Evolutionary conservation across 2,888 invertebrate species (phyloP).

Genomic region (Tenthredo mesomela): DNA sequence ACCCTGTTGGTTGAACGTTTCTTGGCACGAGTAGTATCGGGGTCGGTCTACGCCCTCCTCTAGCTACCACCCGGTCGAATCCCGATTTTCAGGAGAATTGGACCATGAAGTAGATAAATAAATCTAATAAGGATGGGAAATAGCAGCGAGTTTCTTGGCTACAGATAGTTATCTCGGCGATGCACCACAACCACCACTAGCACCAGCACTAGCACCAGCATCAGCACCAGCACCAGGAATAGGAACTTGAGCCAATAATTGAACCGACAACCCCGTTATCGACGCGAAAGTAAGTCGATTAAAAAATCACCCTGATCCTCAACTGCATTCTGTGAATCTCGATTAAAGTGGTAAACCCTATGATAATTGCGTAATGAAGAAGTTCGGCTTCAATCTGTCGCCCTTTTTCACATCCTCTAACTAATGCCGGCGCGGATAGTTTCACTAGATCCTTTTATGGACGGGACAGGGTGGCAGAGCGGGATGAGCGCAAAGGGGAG

Average conservation of each 20-base stretch:
- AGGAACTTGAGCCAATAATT: conserved; percentile 25
- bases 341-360: neutral
- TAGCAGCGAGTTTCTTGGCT: conserved; percentile 18
- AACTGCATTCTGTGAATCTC: neutral
- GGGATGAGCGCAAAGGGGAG: neutral
- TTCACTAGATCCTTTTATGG: neutral
- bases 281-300: conserved; percentile 36
- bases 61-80: neutral
- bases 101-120: conserved; percentile 37
- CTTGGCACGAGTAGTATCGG: conserved; percentile 26
- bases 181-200: no score
- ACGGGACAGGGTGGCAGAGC: neutral
- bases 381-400: neutral
- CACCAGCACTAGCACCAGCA: no score
- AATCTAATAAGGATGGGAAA: conserved; percentile 35
- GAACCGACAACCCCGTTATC: conserved; percentile 5
- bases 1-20: conserved; percentile 16
- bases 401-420: neutral
- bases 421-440: conserved; percentile 32
- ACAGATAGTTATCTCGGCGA: conserved; percentile 29
- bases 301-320: neutral
- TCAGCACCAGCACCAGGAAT: no score
- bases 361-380: neutral
- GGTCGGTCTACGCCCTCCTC: neutral
- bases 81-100: conserved; percentile 21